Evolutionary conservation across 1,140 invertebrate genomes (phyloP).

Genomic region (Pogonognathellus flavescens): DNA sequence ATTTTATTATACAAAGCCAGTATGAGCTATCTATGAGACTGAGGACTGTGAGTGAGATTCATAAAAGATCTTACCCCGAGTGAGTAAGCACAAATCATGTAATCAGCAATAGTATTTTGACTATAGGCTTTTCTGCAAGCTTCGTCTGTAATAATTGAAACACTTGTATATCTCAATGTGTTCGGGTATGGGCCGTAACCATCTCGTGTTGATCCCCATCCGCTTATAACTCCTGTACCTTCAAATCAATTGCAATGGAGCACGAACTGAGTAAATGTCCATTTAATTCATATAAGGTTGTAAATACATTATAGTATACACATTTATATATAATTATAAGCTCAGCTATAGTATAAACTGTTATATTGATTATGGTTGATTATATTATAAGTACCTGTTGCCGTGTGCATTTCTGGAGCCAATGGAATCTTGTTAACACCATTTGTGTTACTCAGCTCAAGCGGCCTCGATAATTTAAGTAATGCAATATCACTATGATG

Average conservation of each 20-base stretch:
- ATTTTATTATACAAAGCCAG: too few species aligned
- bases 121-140: background rate
- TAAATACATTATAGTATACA: too few species aligned
- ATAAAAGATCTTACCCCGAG: background rate
- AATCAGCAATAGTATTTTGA: background rate
- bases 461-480: conserved; percentile 18
- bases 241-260: background rate
- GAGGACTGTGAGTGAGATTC: too few species aligned
- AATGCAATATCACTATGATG: conserved; percentile 49
- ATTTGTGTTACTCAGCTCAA: background rate
- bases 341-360: background rate
- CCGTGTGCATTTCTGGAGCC: conserved; percentile 1
- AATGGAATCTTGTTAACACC: conserved; percentile 20
- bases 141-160: background rate
- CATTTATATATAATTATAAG: too few species aligned
- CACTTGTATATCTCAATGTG: background rate
- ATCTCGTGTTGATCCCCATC: conserved; percentile 18
- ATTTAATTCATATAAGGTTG: background rate
- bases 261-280: too few species aligned
- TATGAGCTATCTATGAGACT: too few species aligned
- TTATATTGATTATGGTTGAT: background rate
- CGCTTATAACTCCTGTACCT: conserved; percentile 22
- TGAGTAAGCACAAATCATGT: conserved; percentile 17
- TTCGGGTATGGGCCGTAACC: background rate
- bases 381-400: conserved; percentile 31